Base-by-base conservation (phyloP, 2,888 invertebrate species). In the Cataglyphis altisquamis region DNA sequence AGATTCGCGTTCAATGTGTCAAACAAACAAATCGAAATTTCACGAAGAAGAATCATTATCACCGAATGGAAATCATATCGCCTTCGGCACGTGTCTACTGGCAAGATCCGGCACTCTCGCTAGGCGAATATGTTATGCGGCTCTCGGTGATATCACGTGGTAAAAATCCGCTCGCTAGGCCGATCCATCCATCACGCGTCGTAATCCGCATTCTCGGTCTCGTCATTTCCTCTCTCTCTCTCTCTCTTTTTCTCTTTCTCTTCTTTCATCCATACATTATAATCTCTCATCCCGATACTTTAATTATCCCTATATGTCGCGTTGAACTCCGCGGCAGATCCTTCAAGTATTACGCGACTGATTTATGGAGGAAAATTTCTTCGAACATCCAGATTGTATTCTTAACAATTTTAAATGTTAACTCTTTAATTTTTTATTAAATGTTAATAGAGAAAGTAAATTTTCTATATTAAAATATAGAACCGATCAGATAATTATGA, bases 101-200 rank as follows among this genome's bases (percentile, higher is more conserved):
- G 55, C 66, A 8, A 67, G 52, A 18, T 66, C 39, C 36, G 67
- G 18, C 18, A 39, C 25, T 45, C 73, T 45, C 73, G 41, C 55
- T 64, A 36, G 52, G 4, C 6, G 12, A 10, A 15, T 12, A 18
- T 41, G 29, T 60, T 70, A 60, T 25, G 64, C 64, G 45, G 3
- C 12, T 77, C 41, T 70, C 45, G 45, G 32, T 78, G 78, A 78
- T 78, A 78, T 78, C 78, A 78, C 32, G 45, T 70, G 60, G 36
- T 70, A 78, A 78, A 78, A 78, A 70, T 78, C 45, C 36, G 45
- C 57, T 41, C 68, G 77, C 57, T 57, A 55, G 29, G 25, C 55
- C 32, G 32, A 45, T 60, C 45, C 70, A 78, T 70, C 60, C 78
- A 70, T 78, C 78, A 68, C 68, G 15, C n/a, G 21, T 32, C 52